Evolutionary conservation across 2,888 invertebrate species (phyloP).

Genomic region (Trypoxylon attenuatum): DNA sequence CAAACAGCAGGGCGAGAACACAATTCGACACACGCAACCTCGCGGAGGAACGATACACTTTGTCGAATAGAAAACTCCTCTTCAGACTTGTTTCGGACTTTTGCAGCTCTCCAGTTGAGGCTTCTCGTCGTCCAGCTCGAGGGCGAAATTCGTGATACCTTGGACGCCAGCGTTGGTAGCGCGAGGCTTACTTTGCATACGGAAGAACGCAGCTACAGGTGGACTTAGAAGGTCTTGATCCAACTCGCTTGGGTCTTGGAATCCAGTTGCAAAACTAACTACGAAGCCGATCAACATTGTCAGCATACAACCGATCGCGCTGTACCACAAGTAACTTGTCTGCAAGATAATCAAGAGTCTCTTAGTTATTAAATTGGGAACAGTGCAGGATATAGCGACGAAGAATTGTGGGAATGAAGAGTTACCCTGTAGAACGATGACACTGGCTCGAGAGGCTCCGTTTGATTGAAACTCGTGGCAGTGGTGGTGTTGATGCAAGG

Average conservation of each 20-base stretch:
- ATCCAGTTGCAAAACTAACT: constrained; percentile 82
- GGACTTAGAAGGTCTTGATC: constrained; percentile 83
- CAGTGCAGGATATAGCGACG: background rate
- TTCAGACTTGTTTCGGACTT: constrained; percentile 13
- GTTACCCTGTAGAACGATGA: constrained; percentile 65
- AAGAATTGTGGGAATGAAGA: background rate
- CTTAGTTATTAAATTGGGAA: background rate
- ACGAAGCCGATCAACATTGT: constrained; percentile 84
- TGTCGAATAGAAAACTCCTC: background rate
- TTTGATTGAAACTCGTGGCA: background rate
- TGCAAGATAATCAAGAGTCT: constrained; percentile 27
- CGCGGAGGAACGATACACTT: no score
- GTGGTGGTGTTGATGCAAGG: constrained; percentile 73
- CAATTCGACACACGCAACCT: constrained; percentile 12
- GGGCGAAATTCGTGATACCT: constrained; percentile 66
- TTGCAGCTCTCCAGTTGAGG: constrained; percentile 40
- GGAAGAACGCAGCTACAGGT: constrained; percentile 77
- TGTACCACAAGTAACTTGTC: constrained; percentile 89
- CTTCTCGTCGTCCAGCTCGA: constrained; percentile 69
- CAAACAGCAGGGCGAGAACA: constrained; percentile 16
- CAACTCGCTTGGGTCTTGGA: constrained; percentile 79
- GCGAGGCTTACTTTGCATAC: constrained; percentile 53
- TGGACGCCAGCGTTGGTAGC: constrained; percentile 52
- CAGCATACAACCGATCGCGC: constrained; percentile 84
- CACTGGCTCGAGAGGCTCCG: constrained; percentile 35